phyloP scores from a whole-genome alignment of 1,140 invertebrate genomes.

The Hyphantria cunea region DNA sequence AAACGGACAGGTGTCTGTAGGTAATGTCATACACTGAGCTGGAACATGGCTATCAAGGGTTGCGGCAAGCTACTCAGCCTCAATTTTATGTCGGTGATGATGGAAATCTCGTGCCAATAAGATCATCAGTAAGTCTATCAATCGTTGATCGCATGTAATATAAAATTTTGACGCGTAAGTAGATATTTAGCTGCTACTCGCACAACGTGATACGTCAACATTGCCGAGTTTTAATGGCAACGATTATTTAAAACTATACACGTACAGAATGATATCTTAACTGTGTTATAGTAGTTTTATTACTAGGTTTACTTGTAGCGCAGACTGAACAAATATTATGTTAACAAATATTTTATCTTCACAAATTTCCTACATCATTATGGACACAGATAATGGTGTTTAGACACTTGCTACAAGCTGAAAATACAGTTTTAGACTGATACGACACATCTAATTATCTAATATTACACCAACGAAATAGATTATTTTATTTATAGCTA shows the following conservation, averaged over 20 bases:
- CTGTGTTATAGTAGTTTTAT: not conserved
- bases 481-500: slow-evolving; percentile 46
- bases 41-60: slow-evolving; percentile 93
- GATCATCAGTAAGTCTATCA: slow-evolving; percentile 72
- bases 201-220: too few species aligned
- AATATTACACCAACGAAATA: slow-evolving; percentile 24
- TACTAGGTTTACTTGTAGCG: not conserved
- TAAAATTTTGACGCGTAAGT: not conserved
- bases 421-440: slow-evolving; percentile 3
- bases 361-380: slow-evolving; percentile 6
- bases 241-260: not conserved
- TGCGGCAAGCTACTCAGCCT: slow-evolving; percentile 85
- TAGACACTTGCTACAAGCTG: slow-evolving; percentile 1
- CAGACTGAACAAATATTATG: slow-evolving; percentile 15
- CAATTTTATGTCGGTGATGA: slow-evolving; percentile 87
- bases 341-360: slow-evolving; percentile 16
- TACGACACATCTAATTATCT: slow-evolving; percentile 4
- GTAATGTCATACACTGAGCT: slow-evolving; percentile 94
- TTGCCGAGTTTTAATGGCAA: too few species aligned
- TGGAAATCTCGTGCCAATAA: slow-evolving; percentile 82
- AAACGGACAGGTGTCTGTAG: slow-evolving; percentile 54
- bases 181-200: too few species aligned
- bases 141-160: slow-evolving; percentile 2
- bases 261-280: not conserved
- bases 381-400: slow-evolving; percentile 11